Base-by-base conservation (phyloP, 2,113 vertebrate species). In the Okapia johnstoni region DNA sequence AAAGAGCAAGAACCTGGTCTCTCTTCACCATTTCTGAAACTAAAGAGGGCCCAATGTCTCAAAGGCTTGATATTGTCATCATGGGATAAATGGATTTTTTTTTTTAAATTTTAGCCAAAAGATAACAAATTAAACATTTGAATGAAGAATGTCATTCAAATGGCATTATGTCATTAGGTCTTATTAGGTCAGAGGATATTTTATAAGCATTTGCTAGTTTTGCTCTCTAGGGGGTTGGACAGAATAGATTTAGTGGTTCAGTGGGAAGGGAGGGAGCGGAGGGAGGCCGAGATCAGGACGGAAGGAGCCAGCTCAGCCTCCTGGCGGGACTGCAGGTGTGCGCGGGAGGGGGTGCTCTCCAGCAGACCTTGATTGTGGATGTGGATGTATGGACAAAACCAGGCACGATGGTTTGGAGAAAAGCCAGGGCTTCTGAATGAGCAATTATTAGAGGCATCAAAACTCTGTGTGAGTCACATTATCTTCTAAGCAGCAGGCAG, bases 361-460 rank as follows among this genome's bases (percentile, higher is more conserved):
- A 46, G 13, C 6, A 90, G 15, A 52, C 1, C 5, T 7, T 1
- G 1, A 76, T 23, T 88, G 28, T 36, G 40, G 85, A 80, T 28
- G 17, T 26, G 33, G 15, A 6, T 55, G 6, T 7, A 48, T 57
- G 76, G 55, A 40, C n/a, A 85, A 93, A 90, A 54, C 21, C 48
- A 50, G 52, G 0, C 2, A 90, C 25, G 28, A 8, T 0, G 76
- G 5, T 26, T 43, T 40, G 85, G 52, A 85, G 61, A 81, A 63
- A 88, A 94, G 48, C 33, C 70, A 55, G 70, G 81, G 60, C 1
- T 92, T 98, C 60, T 80, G 13, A 96, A 58, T 19, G 55, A 92
- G 77, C 83, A 36, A 0, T 93, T 95, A 30, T 46, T 23, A 88
- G 48, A 11, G 84, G 3, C 55, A 94, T 88, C 48, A 57, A 58